A percentile compares a stretch with the other conserved stretches of the same genome.
Evolutionary conservation across 2,797 vertebrate species (phyloP).

Genomic region (Megalops cyprinoides): DNA sequence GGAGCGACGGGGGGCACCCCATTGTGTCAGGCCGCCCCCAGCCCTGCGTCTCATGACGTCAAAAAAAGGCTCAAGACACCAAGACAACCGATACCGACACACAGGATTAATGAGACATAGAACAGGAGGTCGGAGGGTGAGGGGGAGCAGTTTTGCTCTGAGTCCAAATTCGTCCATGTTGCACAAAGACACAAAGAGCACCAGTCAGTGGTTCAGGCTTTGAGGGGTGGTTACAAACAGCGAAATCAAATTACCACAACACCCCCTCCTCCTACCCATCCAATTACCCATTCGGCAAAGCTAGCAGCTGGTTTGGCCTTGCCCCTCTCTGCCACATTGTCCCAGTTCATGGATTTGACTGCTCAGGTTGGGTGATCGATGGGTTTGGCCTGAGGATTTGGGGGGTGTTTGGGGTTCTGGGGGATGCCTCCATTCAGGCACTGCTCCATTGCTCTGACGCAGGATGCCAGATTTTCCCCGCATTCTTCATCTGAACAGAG

Average conservation of each 20-base stretch:
- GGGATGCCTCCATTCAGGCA: slow-evolving; percentile 10
- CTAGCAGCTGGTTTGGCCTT: neutral
- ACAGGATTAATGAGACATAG: slow-evolving; percentile 26
- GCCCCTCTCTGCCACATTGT: slow-evolving; percentile 5
- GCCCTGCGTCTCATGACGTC: slow-evolving; percentile 25
- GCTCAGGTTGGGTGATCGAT: neutral
- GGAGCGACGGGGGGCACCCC: neutral
- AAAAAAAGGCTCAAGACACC: neutral
- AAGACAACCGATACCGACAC: slow-evolving; percentile 10
- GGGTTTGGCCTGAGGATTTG: neutral
- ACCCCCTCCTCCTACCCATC: neutral
- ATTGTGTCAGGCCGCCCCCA: neutral
- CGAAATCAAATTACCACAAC: slow-evolving; percentile 11
- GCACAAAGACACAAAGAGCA: slow-evolving; percentile 12
- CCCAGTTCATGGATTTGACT: neutral
- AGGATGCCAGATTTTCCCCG: slow-evolving; percentile 24
- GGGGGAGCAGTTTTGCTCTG: neutral
- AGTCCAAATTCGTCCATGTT: slow-evolving; percentile 3
- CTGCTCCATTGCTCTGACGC: slow-evolving; percentile 28
- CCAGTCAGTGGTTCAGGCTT: neutral
- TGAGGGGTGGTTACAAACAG: slow-evolving; percentile 1
- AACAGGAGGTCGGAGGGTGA: too few species aligned
- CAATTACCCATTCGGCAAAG: neutral
- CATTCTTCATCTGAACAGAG: slow-evolving; percentile 14
- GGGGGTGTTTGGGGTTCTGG: neutral